Percentiles rank a stretch among this genome's conserved stretches.
These are phyloP conservation scores for Lagria hirta DNA, from an alignment of 2,888 invertebrate species.

Conservation along the genomic window DNA sequence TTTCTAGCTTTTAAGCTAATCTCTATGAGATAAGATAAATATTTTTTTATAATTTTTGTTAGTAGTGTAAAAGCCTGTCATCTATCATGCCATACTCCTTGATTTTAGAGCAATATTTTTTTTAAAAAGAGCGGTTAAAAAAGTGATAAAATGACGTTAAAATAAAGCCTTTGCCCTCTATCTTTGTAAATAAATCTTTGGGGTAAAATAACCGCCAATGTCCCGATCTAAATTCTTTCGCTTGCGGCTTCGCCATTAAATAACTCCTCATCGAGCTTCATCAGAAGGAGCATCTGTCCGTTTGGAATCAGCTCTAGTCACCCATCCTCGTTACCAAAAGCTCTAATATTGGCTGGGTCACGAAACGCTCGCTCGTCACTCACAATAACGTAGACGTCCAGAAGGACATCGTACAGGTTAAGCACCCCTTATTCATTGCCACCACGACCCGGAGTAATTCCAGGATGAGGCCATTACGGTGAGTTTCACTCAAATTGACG, in stretches of 20 bases:
- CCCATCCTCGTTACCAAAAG: conserved; percentile 39
- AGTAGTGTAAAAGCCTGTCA: too few relatives aligned
- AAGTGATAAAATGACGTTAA: too few relatives aligned
- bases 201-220: too few relatives aligned
- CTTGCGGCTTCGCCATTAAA: conserved; percentile 37
- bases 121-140: too few relatives aligned
- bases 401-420: conserved; percentile 29
- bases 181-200: too few relatives aligned
- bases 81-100: too few relatives aligned
- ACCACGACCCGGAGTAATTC: conserved; percentile 26
- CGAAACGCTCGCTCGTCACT: conserved; percentile 34
- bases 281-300: conserved; percentile 39
- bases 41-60: too few relatives aligned
- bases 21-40: too few relatives aligned
- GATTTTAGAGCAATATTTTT: too few relatives aligned
- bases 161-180: too few relatives aligned
- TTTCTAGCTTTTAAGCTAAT: too few relatives aligned
- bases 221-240: conserved; percentile 39
- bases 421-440: conserved; percentile 30
- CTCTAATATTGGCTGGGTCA: conserved; percentile 32
- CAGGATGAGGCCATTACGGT: conserved; percentile 24
- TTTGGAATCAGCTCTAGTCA: conserved; percentile 40
- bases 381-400: conserved; percentile 33
- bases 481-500: conserved; percentile 22
- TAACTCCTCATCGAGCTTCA: conserved; percentile 42